phyloP scores from a whole-genome alignment of 35 echinoderm and acorn worm genomes.

The Stichopus chloronotus region DNA sequence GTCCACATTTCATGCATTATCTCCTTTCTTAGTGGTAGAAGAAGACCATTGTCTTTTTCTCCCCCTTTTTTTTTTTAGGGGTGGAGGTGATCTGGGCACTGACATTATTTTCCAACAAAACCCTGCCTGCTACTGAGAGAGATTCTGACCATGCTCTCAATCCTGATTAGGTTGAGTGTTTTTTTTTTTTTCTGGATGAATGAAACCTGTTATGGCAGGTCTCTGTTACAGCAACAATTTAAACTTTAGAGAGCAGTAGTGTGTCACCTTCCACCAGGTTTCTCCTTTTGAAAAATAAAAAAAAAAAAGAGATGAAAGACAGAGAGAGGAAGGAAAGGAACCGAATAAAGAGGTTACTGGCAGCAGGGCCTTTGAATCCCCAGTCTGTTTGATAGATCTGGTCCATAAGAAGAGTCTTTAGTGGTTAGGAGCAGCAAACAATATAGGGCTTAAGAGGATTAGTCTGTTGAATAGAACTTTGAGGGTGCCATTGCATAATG shows the following conservation, averaged over 20 bases:
- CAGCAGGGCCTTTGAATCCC: background rate
- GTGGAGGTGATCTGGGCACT: no score
- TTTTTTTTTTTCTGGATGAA: slow-evolving; percentile 9
- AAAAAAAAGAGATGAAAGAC: background rate
- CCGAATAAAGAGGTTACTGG: background rate
- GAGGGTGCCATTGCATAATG: background rate
- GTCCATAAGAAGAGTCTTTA: background rate
- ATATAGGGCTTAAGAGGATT: background rate
- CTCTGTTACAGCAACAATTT: slow-evolving; percentile 40
- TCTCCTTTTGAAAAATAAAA: background rate
- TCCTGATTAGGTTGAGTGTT: background rate
- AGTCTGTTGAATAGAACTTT: background rate
- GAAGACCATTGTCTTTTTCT: background rate
- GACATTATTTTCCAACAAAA: no score
- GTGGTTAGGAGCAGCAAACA: slow-evolving; percentile 28
- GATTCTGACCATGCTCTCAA: background rate
- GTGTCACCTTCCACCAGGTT: slow-evolving; percentile 11
- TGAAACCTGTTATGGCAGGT: background rate
- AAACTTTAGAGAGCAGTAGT: background rate
- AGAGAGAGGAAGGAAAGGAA: background rate
- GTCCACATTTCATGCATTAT: background rate
- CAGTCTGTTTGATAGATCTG: background rate
- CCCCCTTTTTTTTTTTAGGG: no score
- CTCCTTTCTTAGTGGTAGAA: background rate
- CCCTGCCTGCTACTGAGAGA: no score